phyloP scores from a whole-genome alignment of 2,113 vertebrate species.

The Pontoporia blainvillei region DNA sequence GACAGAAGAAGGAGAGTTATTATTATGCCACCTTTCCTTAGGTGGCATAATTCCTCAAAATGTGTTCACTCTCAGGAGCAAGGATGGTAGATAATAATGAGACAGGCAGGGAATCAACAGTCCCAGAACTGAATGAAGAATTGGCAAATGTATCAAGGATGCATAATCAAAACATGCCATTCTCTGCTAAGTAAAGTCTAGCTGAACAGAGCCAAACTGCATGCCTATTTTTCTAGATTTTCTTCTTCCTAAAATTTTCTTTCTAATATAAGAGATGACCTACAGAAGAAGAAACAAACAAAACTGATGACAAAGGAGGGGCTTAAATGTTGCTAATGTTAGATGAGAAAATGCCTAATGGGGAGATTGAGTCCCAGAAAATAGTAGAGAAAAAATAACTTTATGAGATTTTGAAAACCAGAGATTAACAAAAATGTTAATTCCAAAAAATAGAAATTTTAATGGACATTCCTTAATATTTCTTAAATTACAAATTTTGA shows the following conservation, averaged over 20 bases:
- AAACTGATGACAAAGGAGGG: not conserved
- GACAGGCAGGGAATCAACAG: not conserved
- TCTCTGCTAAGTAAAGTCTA: not conserved
- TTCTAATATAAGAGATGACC: not conserved
- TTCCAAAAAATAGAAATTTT: not conserved
- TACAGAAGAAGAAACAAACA: not conserved
- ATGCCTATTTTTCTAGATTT: not conserved
- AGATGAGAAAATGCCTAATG: not conserved
- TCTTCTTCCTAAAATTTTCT: not conserved
- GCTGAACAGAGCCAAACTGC: not conserved
- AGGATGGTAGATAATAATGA: not conserved
- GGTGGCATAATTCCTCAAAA: not conserved
- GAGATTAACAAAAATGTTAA: not conserved
- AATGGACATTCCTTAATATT: not conserved
- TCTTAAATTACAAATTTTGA: not conserved
- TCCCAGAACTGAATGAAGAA: not conserved
- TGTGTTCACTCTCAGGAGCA: not conserved
- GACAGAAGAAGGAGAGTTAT: not conserved
- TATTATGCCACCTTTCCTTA: not conserved
- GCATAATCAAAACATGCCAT: not conserved
- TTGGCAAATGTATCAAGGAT: not conserved
- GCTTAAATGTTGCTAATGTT: not conserved
- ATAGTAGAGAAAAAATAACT: not conserved
- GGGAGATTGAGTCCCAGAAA: not conserved
- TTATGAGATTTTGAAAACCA: not conserved